A percentile compares a stretch with the other conserved stretches of the same genome.
These are phyloP conservation scores for Hypsibius dujardini DNA, from an alignment of 1,140 invertebrate genomes.

Conservation along the genomic window DNA sequence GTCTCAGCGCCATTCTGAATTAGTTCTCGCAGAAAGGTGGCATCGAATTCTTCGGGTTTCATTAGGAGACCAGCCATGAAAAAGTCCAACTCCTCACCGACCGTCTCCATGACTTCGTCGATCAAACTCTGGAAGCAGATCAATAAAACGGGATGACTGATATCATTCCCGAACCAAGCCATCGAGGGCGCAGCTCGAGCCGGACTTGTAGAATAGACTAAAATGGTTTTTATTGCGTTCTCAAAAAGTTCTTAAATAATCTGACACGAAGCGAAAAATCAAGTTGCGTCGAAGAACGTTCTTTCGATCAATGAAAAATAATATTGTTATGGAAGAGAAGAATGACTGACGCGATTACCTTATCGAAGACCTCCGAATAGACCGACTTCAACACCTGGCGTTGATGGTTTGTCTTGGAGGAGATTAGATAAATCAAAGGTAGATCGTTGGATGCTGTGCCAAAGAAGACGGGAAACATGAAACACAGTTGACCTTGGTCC, in stretches of 20 bases:
- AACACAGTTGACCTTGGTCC: not conserved
- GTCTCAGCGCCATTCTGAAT: not conserved
- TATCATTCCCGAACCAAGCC: too few relatives aligned
- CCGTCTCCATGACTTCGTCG: constrained; percentile 15
- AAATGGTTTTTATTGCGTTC: too few relatives aligned
- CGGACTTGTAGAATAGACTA: too few relatives aligned
- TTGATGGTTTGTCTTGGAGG: constrained; percentile 10
- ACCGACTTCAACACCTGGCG: constrained; percentile 7
- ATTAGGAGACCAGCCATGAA: constrained; percentile 11
- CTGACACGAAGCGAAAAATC: not conserved
- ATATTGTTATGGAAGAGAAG: not conserved
- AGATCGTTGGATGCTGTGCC: constrained; percentile 2
- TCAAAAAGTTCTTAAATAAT: too few relatives aligned
- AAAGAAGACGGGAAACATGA: not conserved
- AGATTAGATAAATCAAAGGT: constrained; percentile 13
- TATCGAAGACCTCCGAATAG: constrained; percentile 6
- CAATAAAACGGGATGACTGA: not conserved
- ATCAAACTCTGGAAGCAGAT: not conserved
- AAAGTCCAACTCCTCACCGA: constrained; percentile 2
- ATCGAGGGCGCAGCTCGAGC: too few relatives aligned
- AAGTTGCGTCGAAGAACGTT: too few relatives aligned
- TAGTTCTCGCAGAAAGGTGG: constrained; percentile 10
- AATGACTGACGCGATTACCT: not conserved
- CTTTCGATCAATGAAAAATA: not conserved
- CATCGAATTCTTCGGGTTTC: constrained; percentile 2